These are phyloP conservation scores for Girardia tigrina DNA, from an alignment of 2,888 invertebrate species.

Conservation along the genomic window DNA sequence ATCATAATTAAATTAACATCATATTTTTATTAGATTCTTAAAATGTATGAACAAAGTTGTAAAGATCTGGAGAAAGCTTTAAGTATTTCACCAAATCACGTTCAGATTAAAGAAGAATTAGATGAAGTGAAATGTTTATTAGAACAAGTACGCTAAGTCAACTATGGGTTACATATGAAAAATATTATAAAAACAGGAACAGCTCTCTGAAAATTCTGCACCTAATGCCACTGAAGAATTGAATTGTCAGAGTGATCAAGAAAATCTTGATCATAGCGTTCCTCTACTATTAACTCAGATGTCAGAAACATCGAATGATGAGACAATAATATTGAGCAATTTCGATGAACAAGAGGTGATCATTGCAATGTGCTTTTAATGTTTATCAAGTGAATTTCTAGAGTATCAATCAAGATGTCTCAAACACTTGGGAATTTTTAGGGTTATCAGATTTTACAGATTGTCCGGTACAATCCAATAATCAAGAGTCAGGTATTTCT, in stretches of 20 bases:
- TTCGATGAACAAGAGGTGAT: too few relatives aligned
- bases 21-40: constrained; percentile 25
- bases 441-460: background rate
- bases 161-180: background rate
- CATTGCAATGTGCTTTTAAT: too few relatives aligned
- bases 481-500: background rate
- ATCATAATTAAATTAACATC: too few relatives aligned
- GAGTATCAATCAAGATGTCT: background rate
- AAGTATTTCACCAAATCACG: constrained; percentile 28
- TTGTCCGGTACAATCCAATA: background rate
- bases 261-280: too few relatives aligned
- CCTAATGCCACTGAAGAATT: too few relatives aligned
- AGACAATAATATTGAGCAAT: too few relatives aligned
- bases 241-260: too few relatives aligned
- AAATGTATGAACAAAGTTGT: constrained; percentile 28
- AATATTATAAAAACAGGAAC: too few relatives aligned
- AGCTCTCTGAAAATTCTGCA: too few relatives aligned
- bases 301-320: too few relatives aligned
- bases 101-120: constrained; percentile 1
- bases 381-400: background rate
- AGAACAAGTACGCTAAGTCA: background rate
- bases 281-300: too few relatives aligned
- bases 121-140: background rate
- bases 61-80: constrained; percentile 26
- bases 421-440: constrained; percentile 7